These are phyloP conservation scores for Caenorhabditis macrosperma DNA, from an alignment of 2,888 invertebrate genomes.

Conservation along the genomic window DNA sequence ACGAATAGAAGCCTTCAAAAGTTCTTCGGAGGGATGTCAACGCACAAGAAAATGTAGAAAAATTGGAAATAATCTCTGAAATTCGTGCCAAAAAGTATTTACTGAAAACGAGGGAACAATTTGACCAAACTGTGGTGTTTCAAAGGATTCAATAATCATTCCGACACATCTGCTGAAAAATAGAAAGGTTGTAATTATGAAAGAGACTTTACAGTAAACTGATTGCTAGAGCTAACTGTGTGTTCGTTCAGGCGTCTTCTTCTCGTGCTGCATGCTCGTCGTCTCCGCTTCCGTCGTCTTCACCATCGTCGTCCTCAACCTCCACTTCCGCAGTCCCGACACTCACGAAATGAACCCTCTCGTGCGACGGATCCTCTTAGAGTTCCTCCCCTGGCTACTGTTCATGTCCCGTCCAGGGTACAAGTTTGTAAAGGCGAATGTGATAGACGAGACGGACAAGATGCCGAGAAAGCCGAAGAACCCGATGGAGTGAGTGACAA, in stretches of 20 bases:
- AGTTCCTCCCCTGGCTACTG: conserved; percentile 77
- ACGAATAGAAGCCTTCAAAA: too few relatives aligned
- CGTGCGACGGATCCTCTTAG: conserved; percentile 68
- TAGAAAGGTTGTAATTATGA: not conserved
- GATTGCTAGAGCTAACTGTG: not conserved
- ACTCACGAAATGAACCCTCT: conserved; percentile 75
- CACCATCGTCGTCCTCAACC: conserved; percentile 77
- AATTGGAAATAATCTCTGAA: too few relatives aligned
- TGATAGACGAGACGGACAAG: conserved; percentile 54
- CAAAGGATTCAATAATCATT: too few relatives aligned
- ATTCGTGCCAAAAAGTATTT: too few relatives aligned
- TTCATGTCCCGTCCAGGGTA: conserved; percentile 77
- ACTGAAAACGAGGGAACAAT: too few relatives aligned
- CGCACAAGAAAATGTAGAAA: too few relatives aligned
- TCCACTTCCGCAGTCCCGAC: conserved; percentile 75
- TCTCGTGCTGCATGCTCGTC: conserved; percentile 78
- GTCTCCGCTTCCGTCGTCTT: conserved; percentile 77
- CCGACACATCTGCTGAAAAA: too few relatives aligned
- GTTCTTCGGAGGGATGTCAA: too few relatives aligned
- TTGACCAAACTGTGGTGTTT: too few relatives aligned
- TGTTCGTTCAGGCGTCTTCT: conserved; percentile 72
- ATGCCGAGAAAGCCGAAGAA: conserved; percentile 57
- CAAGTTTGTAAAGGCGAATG: conserved; percentile 62
- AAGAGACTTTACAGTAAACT: not conserved
- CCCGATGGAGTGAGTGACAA: conserved; percentile 43